A percentile compares a stretch with the other conserved stretches of the same genome.
Conservation (phyloP, 2,797 vertebrate species). For the Etheostoma perlongum region DNA sequence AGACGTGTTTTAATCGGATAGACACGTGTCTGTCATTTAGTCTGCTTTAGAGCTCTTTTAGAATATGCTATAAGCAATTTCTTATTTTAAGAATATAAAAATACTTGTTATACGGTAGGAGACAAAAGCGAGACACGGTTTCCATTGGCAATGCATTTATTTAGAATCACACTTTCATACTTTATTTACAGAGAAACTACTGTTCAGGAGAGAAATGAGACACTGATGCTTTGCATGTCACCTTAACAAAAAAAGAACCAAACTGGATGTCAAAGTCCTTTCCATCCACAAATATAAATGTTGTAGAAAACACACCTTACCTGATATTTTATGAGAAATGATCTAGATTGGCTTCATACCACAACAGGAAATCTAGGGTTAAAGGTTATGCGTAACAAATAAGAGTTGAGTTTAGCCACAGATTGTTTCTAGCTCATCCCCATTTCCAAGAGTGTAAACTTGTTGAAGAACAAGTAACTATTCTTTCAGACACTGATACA, state of each 20-base stretch:
- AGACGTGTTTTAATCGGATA: background rate
- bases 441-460: background rate
- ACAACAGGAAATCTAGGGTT: background rate
- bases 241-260: background rate
- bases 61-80: background rate
- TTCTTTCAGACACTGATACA: background rate
- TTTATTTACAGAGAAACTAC: conserved; percentile 78
- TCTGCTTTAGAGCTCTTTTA: background rate
- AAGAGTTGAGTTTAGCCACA: background rate
- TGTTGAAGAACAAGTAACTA: background rate
- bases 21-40: background rate
- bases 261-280: conserved; percentile 14
- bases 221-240: conserved; percentile 48
- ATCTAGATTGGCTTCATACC: background rate
- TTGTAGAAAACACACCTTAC: conserved; percentile 27
- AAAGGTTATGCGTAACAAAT: background rate
- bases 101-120: background rate
- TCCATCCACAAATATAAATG: conserved; percentile 13
- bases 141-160: conserved; percentile 76
- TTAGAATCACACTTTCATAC: conserved; percentile 76
- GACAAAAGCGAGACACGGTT: conserved; percentile 14
- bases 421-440: background rate
- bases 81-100: too few species aligned
- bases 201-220: conserved; percentile 56
- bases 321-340: conserved; percentile 8